Percentiles rank a stretch among this genome's conserved stretches.
Conservation (phyloP, 2,888 invertebrate species). For the Schizaphis graminum region DNA sequence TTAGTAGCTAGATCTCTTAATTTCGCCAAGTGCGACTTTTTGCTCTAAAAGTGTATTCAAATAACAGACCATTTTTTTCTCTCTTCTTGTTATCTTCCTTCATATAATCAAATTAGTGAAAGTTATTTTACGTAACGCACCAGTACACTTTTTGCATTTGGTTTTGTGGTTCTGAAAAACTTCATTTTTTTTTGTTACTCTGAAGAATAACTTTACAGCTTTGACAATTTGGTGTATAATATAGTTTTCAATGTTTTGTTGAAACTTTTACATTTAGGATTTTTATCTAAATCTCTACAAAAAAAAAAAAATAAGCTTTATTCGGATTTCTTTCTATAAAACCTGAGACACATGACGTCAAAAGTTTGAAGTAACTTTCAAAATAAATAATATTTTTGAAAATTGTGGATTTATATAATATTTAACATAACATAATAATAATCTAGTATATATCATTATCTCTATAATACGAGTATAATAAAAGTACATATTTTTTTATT, state of each 20-base stretch:
- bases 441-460: not conserved
- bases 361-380: conserved; percentile 45
- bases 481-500: not conserved
- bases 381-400: conserved; percentile 38
- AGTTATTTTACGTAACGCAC: conserved; percentile 62
- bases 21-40: conserved; percentile 48
- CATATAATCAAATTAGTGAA: conserved; percentile 60
- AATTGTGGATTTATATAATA: not conserved
- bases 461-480: not conserved
- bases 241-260: conserved; percentile 55
- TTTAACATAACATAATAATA: not conserved
- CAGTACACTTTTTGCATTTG: conserved; percentile 57
- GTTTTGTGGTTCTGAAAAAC: conserved; percentile 59
- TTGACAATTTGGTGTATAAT: conserved; percentile 58
- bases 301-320: conserved; percentile 37
- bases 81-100: conserved; percentile 46
- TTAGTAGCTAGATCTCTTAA: conserved; percentile 39
- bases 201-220: conserved; percentile 55
- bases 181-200: conserved; percentile 33
- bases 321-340: conserved; percentile 33
- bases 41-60: conserved; percentile 29
- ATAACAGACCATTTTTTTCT: conserved; percentile 29
- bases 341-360: conserved; percentile 37
- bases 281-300: conserved; percentile 55
- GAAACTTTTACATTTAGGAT: conserved; percentile 56